Evolutionary conservation across 2,113 vertebrate genomes (phyloP), one percentile per base, ranked within the genome.

Genomic region (Bos indicus): DNA sequence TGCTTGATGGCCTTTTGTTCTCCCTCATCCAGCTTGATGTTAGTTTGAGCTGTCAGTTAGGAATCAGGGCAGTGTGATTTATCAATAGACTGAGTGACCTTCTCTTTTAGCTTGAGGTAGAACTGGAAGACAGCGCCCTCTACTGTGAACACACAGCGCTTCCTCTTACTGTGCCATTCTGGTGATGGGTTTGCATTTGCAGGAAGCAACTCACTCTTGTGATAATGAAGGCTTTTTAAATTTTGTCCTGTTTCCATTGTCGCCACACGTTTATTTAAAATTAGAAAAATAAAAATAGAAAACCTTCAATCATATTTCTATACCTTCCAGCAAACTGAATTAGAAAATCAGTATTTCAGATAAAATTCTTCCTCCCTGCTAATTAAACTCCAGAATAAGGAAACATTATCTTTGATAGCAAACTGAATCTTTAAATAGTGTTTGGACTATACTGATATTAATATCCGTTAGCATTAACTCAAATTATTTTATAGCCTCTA

Each of bases 1-100:
- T 99, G 99, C 99, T 99, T 99, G 99, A 99, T 99, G 99, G 99
- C 99, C 99, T 99, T 99, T 99, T 99, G 99, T 99, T 99, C 99
- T 99, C 99, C 99, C 99, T 99, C 99, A 99, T 99, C 99, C 99
- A 99, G 99, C 99, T 99, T 99, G 99, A 99, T 99, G 99, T 99
- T 99, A 99, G 99, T 99, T 99, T 99, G 99, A 99, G 99, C 99
- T 99, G 99, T 99, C 99, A 99, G 99, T 99, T 99, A 99, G 99
- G 99, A 99, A 99, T 99, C 99, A 99, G 99, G 99, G 99, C 99
- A 98, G 99, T 99, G 99, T 99, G 99, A 99, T 99, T 99, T 99
- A 99, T 99, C 99, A 99, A 99, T 99, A 99, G 99, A 99, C 99
- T 98, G 99, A 99, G 99, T 99, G 99, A 99, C 99, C 99, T 99